These are phyloP conservation scores for Ammodytes dubius DNA, from an alignment of 2,113 vertebrate species.

Conservation along the genomic window DNA sequence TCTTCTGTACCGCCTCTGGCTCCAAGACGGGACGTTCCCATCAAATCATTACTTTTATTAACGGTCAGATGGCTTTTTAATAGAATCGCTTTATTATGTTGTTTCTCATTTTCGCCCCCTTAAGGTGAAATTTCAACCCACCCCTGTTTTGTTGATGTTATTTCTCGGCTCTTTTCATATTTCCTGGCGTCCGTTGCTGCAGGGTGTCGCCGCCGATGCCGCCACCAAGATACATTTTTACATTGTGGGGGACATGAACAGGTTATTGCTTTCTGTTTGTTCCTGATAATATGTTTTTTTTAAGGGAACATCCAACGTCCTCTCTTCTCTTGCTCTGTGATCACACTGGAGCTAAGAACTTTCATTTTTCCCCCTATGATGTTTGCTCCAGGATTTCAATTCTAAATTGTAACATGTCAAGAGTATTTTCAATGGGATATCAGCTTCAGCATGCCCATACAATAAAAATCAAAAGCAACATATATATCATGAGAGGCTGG, in stretches of 20 bases:
- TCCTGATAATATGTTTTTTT: constrained; percentile 73
- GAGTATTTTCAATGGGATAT: not conserved
- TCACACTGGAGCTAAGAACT: not conserved
- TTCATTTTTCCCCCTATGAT: not conserved
- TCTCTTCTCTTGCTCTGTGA: not conserved
- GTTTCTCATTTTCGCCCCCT: constrained; percentile 79
- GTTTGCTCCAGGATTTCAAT: constrained; percentile 1
- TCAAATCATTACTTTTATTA: constrained; percentile 87
- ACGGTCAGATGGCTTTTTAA: constrained; percentile 87
- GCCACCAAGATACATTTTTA: constrained; percentile 35
- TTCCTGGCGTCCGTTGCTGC: constrained; percentile 62
- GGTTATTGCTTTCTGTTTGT: constrained; percentile 73
- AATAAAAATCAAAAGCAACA: not conserved
- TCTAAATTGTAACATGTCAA: not conserved
- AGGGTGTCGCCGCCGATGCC: constrained; percentile 43
- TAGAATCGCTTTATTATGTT: constrained; percentile 85
- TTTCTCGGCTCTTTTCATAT: constrained; percentile 72
- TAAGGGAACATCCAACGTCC: constrained; percentile 35
- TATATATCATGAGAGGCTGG: constrained; percentile 13
- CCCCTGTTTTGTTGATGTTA: constrained; percentile 71
- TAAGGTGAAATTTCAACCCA: constrained; percentile 62
- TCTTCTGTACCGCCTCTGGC: constrained; percentile 60
- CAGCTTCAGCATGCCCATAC: not conserved
- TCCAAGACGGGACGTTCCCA: constrained; percentile 66
- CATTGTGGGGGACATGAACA: constrained; percentile 31